phyloP scores from a whole-genome alignment of 2,113 vertebrate genomes.

The Mobula hypostoma region DNA sequence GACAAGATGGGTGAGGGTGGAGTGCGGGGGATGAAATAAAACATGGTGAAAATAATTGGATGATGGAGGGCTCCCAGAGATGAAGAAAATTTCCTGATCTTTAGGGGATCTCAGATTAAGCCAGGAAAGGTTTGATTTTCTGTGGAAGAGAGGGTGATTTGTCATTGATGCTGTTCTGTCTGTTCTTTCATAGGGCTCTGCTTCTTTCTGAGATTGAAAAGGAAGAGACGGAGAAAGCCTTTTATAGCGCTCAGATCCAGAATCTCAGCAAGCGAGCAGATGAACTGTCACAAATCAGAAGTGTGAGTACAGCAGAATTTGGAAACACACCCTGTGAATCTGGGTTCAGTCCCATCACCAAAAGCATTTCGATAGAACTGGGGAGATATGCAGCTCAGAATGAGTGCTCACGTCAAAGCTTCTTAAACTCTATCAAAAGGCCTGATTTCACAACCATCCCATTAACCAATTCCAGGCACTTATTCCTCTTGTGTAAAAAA shows the following conservation, averaged over 20 bases:
- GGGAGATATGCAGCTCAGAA: too few relatives aligned
- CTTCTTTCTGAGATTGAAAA: conserved; percentile 86
- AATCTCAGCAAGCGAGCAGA: conserved; percentile 77
- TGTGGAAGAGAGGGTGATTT: not conserved
- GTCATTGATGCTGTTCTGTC: not conserved
- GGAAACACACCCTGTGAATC: not conserved
- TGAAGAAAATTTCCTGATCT: not conserved
- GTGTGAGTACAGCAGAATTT: conserved; percentile 54
- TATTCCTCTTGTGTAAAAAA: too few relatives aligned
- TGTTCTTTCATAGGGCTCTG: conserved; percentile 59
- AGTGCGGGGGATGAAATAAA: not conserved
- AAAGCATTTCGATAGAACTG: not conserved
- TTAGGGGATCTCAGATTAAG: not conserved
- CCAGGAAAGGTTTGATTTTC: not conserved
- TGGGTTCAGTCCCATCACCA: not conserved
- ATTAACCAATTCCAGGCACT: too few relatives aligned
- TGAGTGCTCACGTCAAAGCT: not conserved
- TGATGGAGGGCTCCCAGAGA: not conserved
- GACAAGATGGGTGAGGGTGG: not conserved
- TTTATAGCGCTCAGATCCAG: conserved; percentile 87
- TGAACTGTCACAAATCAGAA: conserved; percentile 84
- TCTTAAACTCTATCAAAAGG: too few relatives aligned
- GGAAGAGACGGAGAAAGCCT: conserved; percentile 84
- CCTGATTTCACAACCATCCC: too few relatives aligned
- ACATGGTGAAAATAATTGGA: not conserved